phyloP scores from a whole-genome alignment of 2,888 invertebrate species.

The Lasioglossum malachurum region DNA sequence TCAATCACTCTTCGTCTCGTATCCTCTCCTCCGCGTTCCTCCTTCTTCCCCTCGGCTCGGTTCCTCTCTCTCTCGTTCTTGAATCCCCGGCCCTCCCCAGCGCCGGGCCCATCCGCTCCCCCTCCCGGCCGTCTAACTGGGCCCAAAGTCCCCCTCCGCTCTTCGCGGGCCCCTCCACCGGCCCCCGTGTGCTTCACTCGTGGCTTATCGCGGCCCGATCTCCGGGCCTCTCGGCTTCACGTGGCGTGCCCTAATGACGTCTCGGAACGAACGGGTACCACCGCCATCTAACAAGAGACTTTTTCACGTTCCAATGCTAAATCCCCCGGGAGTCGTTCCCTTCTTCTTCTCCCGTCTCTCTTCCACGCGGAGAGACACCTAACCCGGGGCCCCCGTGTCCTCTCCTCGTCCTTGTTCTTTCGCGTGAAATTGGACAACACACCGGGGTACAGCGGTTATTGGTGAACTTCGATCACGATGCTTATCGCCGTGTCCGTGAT shows the following conservation, averaged over 20 bases:
- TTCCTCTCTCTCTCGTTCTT: constrained; percentile 28
- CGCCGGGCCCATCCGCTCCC: background rate
- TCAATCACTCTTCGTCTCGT: constrained; percentile 84
- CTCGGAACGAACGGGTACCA: constrained; percentile 78
- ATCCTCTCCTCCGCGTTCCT: constrained; percentile 70
- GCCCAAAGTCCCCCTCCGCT: constrained; percentile 50
- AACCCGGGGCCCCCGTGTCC: background rate
- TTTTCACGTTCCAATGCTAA: constrained; percentile 83
- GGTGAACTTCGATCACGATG: constrained; percentile 54
- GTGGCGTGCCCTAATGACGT: constrained; percentile 84
- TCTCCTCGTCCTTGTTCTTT: constrained; percentile 23
- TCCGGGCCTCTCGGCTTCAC: constrained; percentile 79
- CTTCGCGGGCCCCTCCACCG: constrained; percentile 45
- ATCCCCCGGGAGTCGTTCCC: constrained; percentile 73
- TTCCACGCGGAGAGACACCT: constrained; percentile 5
- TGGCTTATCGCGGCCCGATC: constrained; percentile 77
- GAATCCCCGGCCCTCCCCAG: constrained; percentile 12
- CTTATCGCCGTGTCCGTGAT: constrained; percentile 59
- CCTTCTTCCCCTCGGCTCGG: constrained; percentile 32
- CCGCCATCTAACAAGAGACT: constrained; percentile 81
- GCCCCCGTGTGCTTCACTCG: constrained; percentile 43
- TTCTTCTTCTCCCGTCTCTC: constrained; percentile 18
- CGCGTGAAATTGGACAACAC: constrained; percentile 29
- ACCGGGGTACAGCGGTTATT: constrained; percentile 26
- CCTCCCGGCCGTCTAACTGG: constrained; percentile 36